Conservation (phyloP, 2,888 invertebrate species). For the Trichopria drosophilae region DNA sequence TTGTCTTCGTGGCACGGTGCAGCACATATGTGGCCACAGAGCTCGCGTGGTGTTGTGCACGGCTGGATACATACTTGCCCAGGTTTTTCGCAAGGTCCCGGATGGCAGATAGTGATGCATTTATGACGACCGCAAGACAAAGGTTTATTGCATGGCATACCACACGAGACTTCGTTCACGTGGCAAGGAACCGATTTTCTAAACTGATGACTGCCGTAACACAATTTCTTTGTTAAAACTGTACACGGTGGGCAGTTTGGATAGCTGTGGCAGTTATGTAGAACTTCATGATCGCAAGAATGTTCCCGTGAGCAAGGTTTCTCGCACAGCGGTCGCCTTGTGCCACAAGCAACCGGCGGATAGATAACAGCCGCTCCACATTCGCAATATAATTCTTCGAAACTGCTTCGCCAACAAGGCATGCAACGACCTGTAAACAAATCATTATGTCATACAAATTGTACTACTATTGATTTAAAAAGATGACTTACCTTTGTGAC, state of each 20-base stretch:
- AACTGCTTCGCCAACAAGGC: conserved; percentile 60
- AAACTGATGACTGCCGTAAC: conserved; percentile 79
- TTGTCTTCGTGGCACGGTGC: conserved; percentile 77
- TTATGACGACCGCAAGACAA: conserved; percentile 83
- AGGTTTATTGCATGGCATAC: conserved; percentile 79
- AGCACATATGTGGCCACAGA: conserved; percentile 86
- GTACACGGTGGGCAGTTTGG: conserved; percentile 82
- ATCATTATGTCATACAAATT: neutral
- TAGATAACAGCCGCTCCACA: conserved; percentile 85
- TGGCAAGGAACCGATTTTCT: conserved; percentile 88
- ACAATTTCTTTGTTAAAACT: conserved; percentile 81
- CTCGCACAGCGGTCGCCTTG: conserved; percentile 79
- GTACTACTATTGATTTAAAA: neutral
- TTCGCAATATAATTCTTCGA: conserved; percentile 88
- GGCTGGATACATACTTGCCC: conserved; percentile 78
- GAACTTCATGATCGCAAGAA: conserved; percentile 78
- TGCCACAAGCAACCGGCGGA: conserved; percentile 93
- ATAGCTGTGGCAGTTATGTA: conserved; percentile 82
- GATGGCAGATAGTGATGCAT: conserved; percentile 80
- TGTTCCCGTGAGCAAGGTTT: conserved; percentile 77
- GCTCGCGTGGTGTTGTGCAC: conserved; percentile 68
- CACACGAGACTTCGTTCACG: conserved; percentile 86
- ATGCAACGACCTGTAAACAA: conserved; percentile 47
- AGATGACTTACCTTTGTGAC: conserved; percentile 74
- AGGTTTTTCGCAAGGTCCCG: conserved; percentile 69